A percentile compares a stretch with the other conserved stretches of the same genome.
phyloP scores from a whole-genome alignment of 2,113 vertebrate genomes.

The Pycnonotus jocosus region DNA sequence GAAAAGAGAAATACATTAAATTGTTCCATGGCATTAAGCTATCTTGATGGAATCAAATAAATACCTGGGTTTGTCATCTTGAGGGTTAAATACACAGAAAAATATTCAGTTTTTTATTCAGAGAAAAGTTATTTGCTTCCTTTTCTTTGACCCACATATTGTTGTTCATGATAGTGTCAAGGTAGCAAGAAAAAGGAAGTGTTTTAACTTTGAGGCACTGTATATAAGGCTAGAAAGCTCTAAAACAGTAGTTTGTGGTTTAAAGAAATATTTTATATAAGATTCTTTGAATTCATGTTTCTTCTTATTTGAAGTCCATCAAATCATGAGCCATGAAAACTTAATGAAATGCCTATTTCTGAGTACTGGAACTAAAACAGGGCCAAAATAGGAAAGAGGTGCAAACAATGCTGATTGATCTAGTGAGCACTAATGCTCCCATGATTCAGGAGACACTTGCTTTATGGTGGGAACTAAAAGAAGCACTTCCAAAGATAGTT shows the following conservation, averaged over 20 bases:
- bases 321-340: background rate
- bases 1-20: background rate
- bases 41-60: background rate
- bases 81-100: background rate
- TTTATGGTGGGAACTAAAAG: background rate
- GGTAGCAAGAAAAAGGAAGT: background rate
- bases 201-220: background rate
- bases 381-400: background rate
- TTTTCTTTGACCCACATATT: background rate
- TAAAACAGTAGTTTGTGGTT: background rate
- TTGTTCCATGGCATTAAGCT: background rate
- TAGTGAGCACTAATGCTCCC: background rate
- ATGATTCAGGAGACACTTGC: background rate
- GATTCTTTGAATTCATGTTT: background rate
- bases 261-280: background rate
- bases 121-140: background rate
- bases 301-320: background rate
- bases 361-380: background rate
- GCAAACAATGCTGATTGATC: background rate
- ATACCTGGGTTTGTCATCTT: background rate
- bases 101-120: background rate
- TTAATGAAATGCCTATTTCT: background rate
- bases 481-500: background rate
- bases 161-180: background rate
- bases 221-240: background rate